Evolutionary conservation across 2,797 vertebrate species (phyloP).

Genomic region (Enteromius unitaeniatus): DNA sequence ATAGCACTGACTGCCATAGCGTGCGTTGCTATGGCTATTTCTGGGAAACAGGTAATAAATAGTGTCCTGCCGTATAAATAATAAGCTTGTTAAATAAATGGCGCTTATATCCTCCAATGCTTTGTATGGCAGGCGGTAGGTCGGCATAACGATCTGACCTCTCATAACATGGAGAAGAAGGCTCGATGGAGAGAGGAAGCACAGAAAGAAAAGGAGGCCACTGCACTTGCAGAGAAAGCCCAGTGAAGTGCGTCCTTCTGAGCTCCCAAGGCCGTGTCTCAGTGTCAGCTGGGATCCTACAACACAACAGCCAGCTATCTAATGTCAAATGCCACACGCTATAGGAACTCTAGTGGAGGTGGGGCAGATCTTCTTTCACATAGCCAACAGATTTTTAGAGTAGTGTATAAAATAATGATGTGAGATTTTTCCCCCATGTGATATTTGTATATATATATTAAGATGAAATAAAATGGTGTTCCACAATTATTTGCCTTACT

Average conservation of each 20-base stretch:
- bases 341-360: background rate
- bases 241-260: constrained; percentile 62
- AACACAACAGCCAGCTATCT: background rate
- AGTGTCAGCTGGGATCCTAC: background rate
- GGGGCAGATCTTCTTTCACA: background rate
- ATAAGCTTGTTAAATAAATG: background rate
- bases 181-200: constrained; percentile 81
- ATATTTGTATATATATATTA: background rate
- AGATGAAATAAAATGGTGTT: background rate
- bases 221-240: constrained; percentile 60
- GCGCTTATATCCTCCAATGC: background rate
- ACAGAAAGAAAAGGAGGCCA: constrained; percentile 56
- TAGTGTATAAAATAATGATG: constrained; percentile 17
- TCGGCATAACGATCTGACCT: constrained; percentile 80
- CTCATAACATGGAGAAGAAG: constrained; percentile 86
- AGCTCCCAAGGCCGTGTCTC: background rate
- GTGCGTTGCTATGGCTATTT: constrained; percentile 80
- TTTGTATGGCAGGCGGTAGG: constrained; percentile 74
- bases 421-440: background rate
- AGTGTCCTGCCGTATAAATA: background rate
- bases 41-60: constrained; percentile 86
- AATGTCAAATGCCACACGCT: constrained; percentile 4
- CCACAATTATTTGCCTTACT: background rate
- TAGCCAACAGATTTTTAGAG: background rate
- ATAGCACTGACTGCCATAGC: constrained; percentile 80